Evolutionary conservation across 2,113 vertebrate species (phyloP).

Genomic region (Xiphophorus hellerii): DNA sequence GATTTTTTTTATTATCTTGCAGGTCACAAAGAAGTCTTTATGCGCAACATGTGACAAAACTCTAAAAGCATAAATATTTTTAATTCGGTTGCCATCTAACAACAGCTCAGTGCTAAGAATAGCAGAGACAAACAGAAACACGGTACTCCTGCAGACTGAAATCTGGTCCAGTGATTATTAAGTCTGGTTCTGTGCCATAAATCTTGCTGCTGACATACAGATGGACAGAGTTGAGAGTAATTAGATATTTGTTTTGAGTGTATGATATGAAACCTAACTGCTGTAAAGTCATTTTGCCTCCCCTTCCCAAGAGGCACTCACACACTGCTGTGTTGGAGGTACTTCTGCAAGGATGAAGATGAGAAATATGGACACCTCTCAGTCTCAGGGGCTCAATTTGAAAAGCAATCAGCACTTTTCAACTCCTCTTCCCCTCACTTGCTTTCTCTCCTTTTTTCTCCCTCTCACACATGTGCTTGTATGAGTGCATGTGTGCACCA

Average conservation of each 20-base stretch:
- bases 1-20: not conserved
- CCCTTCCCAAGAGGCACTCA: conserved; percentile 3
- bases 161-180: conserved; percentile 35
- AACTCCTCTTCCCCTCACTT: conserved; percentile 17
- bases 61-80: not conserved
- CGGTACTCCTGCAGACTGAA: conserved; percentile 37
- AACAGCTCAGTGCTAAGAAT: conserved; percentile 23
- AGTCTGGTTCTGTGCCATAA: conserved; percentile 51
- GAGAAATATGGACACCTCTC: conserved; percentile 39
- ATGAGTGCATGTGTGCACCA: conserved; percentile 46
- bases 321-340: not conserved
- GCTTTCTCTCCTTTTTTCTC: conserved; percentile 11
- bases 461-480: conserved; percentile 1
- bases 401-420: conserved; percentile 42
- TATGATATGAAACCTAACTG: conserved; percentile 41
- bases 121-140: conserved; percentile 23
- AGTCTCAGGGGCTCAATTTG: conserved; percentile 32
- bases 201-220: conserved; percentile 39
- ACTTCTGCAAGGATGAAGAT: conserved; percentile 6
- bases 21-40: not conserved
- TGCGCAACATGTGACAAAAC: not conserved
- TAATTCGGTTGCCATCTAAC: not conserved
- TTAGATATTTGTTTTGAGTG: conserved; percentile 49
- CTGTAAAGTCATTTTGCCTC: conserved; percentile 29
- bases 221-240: conserved; percentile 27